Conservation (phyloP, 2,113 vertebrate genomes). For the Amazona vittata region DNA sequence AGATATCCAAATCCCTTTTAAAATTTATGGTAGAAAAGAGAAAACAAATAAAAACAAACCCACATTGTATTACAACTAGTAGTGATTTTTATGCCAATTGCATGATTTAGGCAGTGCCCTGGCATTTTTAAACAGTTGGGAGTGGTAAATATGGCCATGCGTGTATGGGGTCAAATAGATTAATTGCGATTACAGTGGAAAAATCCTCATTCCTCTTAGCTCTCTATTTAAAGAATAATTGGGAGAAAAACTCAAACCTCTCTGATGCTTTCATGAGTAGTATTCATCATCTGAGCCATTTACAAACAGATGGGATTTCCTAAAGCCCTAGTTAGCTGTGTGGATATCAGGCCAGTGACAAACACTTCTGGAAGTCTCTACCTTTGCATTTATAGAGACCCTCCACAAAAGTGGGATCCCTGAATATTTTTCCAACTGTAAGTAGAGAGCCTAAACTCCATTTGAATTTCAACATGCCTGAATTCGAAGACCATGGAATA, state of each 20-base stretch:
- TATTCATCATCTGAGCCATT: neutral
- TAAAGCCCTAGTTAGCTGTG: neutral
- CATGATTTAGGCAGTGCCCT: neutral
- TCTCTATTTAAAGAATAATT: neutral
- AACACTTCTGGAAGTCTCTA: neutral
- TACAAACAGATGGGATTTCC: neutral
- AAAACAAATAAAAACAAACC: constrained; percentile 18
- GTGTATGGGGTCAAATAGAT: neutral
- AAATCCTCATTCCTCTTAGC: neutral
- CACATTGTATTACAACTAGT: neutral
- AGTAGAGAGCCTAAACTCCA: neutral
- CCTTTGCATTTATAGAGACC: neutral
- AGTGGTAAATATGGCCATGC: neutral
- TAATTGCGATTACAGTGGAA: neutral
- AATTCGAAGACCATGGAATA: neutral
- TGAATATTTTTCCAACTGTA: neutral
- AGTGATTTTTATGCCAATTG: neutral
- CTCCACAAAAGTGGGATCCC: neutral
- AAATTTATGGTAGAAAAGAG: constrained; percentile 11
- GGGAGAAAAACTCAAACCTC: neutral
- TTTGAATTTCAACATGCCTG: neutral
- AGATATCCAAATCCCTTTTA: constrained; percentile 17
- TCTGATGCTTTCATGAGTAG: neutral
- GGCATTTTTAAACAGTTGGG: neutral
- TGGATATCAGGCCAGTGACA: neutral